A percentile compares a stretch with the other conserved stretches of the same genome.
Evolutionary conservation across 2,888 invertebrate species (phyloP).

Genomic region (Syrista parreyssii): DNA sequence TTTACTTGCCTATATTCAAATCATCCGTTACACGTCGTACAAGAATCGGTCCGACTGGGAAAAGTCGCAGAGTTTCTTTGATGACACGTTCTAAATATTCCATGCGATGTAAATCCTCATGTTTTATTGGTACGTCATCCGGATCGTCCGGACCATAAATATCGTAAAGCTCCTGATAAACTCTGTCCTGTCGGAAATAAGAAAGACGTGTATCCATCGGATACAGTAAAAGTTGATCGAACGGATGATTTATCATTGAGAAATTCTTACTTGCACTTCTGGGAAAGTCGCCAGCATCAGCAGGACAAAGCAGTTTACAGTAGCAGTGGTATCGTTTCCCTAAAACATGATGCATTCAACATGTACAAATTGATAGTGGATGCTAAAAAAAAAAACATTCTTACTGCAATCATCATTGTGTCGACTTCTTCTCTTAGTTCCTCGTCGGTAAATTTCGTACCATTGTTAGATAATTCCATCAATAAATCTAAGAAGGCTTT

Average conservation of each 20-base stretch:
- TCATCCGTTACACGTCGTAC: constrained; percentile 67
- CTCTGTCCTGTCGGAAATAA: constrained; percentile 51
- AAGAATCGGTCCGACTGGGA: constrained; percentile 70
- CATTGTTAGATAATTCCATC: constrained; percentile 68
- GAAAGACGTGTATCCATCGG: constrained; percentile 8
- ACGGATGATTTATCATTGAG: not conserved
- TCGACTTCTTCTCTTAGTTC: constrained; percentile 72
- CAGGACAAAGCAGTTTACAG: constrained; percentile 35
- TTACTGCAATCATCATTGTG: constrained; percentile 71
- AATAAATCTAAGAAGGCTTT: constrained; percentile 68
- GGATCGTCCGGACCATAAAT: constrained; percentile 65
- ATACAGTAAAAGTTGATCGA: not conserved
- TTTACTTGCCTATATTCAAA: constrained; percentile 67
- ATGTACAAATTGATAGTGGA: no score
- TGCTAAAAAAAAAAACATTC: constrained; percentile 30
- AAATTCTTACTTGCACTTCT: constrained; percentile 38
- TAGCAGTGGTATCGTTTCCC: constrained; percentile 47
- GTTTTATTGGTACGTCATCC: constrained; percentile 59
- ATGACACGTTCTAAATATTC: constrained; percentile 71
- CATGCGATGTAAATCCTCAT: constrained; percentile 69
- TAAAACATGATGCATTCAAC: constrained; percentile 12
- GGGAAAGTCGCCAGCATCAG: constrained; percentile 42
- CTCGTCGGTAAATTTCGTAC: constrained; percentile 67
- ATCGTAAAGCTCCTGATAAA: constrained; percentile 64
- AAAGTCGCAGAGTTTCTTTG: constrained; percentile 71